Percentiles rank a stretch among this genome's conserved stretches.
Conservation (phyloP, 1,140 invertebrate species). For the Gryllus bimaculatus region DNA sequence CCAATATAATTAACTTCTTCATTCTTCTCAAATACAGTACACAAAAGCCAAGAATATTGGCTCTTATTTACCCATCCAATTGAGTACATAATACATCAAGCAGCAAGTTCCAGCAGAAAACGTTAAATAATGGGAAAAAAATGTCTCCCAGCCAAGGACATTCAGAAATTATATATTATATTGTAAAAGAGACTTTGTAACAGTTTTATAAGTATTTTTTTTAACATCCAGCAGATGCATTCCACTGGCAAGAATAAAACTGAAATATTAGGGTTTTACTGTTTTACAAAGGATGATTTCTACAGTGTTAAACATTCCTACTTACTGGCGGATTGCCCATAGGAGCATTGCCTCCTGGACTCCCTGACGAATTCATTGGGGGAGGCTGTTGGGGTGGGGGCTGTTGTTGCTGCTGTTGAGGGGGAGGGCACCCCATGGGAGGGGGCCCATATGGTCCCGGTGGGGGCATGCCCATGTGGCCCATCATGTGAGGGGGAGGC, state of each 20-base stretch:
- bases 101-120: neutral
- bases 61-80: too few relatives aligned
- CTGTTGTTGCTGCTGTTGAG: conserved; percentile 21
- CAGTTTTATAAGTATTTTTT: too few relatives aligned
- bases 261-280: neutral
- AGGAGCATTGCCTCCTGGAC: conserved; percentile 15
- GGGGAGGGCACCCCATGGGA: conserved; percentile 24
- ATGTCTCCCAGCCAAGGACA: too few relatives aligned
- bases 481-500: conserved; percentile 43
- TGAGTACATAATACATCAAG: too few relatives aligned
- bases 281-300: neutral
- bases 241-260: neutral
- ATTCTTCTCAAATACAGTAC: too few relatives aligned
- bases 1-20: neutral
- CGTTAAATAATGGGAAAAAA: neutral
- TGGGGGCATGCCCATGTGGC: conserved; percentile 34
- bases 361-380: conserved; percentile 17
- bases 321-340: conserved; percentile 15
- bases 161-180: neutral
- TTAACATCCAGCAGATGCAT: neutral
- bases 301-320: neutral
- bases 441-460: conserved; percentile 24
- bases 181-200: too few relatives aligned
- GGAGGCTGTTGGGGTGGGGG: conserved; percentile 17
- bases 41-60: too few relatives aligned